phyloP scores from a whole-genome alignment of 2,888 invertebrate genomes.

The Drosophila formosana region DNA sequence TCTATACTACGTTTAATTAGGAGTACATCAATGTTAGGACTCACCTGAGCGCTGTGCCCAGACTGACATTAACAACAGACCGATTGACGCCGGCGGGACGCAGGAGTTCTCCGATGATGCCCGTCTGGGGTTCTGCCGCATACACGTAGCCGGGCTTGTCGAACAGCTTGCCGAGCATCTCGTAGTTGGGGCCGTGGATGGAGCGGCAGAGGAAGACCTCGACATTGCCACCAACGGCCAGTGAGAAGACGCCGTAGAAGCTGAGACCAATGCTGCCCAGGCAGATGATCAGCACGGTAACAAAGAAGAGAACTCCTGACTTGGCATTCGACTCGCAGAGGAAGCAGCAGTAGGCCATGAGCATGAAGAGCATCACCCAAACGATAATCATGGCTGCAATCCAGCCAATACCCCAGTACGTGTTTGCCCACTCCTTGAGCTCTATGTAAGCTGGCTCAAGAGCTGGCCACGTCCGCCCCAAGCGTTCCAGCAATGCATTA shows the following conservation, averaged over 20 bases:
- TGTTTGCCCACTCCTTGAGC: constrained; percentile 80
- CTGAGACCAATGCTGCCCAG: constrained; percentile 83
- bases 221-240: constrained; percentile 84
- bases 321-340: constrained; percentile 84
- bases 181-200: constrained; percentile 89
- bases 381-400: constrained; percentile 81
- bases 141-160: constrained; percentile 89
- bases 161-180: constrained; percentile 88
- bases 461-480: constrained; percentile 82
- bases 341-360: constrained; percentile 83
- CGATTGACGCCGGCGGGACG: constrained; percentile 83
- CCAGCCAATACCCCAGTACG: constrained; percentile 84
- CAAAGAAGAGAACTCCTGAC: constrained; percentile 82
- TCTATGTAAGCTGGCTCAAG: constrained; percentile 81
- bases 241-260: constrained; percentile 81
- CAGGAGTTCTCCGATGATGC: constrained; percentile 84
- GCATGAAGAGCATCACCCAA: constrained; percentile 83
- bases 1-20: too few species aligned
- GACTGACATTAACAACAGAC: constrained; percentile 83
- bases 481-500: constrained; percentile 79
- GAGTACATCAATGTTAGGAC: constrained; percentile 26
- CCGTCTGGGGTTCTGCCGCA: constrained; percentile 85
- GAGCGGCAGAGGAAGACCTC: constrained; percentile 89
- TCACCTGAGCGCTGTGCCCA: constrained; percentile 83
- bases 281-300: constrained; percentile 82